Evolutionary conservation across 2,888 invertebrate species (phyloP), one percentile per base, ranked within the genome.

Genomic region (Petrophora chlorosata): DNA sequence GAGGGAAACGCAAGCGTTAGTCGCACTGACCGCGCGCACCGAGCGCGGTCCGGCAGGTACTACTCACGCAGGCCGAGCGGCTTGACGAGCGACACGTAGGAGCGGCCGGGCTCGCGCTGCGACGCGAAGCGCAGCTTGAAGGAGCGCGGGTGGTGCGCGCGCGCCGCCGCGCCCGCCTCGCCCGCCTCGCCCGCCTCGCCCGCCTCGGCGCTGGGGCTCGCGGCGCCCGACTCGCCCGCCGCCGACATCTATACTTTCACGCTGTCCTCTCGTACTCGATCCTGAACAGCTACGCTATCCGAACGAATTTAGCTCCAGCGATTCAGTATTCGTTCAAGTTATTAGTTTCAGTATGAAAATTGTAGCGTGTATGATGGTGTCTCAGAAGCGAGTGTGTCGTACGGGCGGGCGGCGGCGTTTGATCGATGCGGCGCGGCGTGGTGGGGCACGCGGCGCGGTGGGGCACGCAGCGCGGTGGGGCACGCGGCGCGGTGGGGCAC

Each of bases 41-140:
- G 10, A 10, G 15, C 13, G 15, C 19, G 29, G 17, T 12, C 33
- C 16, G 26, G 9, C 25, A 5, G 14, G 28, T 3, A 10, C 15
- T 8, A 85, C 63, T 73, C 65, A 45, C 76, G 81, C 35, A 71
- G 47, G 5, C 44, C 49, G 12, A 15, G 49, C 38, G 90, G 90
- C 40, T 78, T 79, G 35, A 80, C 73, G 10, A 74, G 73, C 7
- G 87, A 85, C 38, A 85, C 73, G 64, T 82, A 63, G 9, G 89
- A 90, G 63, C 86, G 85, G 25, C 90, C 90, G 30, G 65, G 76
- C 69, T 87, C 88, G 44, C 81, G 76, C 52, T 71, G 76, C n/a
- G 77, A 57, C 44, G 85, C 85, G 65, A 59, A 59, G 16, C 59
- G 59, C 52, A 59, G 54, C 59, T 59, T 52, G 54, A 41, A 59